A percentile compares a stretch with the other conserved stretches of the same genome.
phyloP scores from a whole-genome alignment of 2,888 invertebrate species.

The Morpho helenor region DNA sequence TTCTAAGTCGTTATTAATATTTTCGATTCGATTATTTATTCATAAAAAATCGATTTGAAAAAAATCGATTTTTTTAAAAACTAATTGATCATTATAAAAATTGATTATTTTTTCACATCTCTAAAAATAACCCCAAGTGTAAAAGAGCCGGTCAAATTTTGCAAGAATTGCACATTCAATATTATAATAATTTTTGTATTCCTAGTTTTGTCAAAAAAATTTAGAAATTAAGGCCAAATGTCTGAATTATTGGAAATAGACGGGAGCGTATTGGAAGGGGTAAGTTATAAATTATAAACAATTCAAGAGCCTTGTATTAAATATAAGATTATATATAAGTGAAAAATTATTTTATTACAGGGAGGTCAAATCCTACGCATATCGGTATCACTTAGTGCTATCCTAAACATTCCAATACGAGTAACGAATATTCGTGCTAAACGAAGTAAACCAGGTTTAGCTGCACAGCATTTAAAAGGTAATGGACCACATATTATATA shows the following conservation, averaged over 20 bases:
- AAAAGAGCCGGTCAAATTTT: too few relatives aligned
- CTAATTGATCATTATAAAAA: too few relatives aligned
- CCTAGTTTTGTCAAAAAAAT: neutral
- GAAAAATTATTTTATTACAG: conserved; percentile 58
- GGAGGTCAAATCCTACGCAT: conserved; percentile 95
- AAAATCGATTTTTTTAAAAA: too few relatives aligned
- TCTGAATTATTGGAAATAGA: conserved; percentile 81
- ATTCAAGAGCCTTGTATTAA: neutral
- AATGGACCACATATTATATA: conserved; percentile 6
- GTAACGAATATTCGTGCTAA: conserved; percentile 90
- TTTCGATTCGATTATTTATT: too few relatives aligned
- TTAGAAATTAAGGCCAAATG: conserved; percentile 31
- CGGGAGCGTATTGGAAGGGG: conserved; percentile 89
- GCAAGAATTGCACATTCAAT: neutral
- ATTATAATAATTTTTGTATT: too few relatives aligned
- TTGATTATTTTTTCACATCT: too few relatives aligned
- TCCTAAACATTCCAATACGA: conserved; percentile 84
- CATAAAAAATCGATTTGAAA: too few relatives aligned
- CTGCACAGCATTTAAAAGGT: conserved; percentile 91
- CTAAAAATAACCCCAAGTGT: too few relatives aligned
- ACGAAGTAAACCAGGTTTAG: conserved; percentile 89
- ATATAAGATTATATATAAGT: neutral
- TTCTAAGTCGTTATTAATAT: too few relatives aligned
- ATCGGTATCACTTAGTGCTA: conserved; percentile 87
- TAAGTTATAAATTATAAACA: conserved; percentile 51